Conservation (phyloP, 2,113 vertebrate genomes). For the Candoia aspera region DNA sequence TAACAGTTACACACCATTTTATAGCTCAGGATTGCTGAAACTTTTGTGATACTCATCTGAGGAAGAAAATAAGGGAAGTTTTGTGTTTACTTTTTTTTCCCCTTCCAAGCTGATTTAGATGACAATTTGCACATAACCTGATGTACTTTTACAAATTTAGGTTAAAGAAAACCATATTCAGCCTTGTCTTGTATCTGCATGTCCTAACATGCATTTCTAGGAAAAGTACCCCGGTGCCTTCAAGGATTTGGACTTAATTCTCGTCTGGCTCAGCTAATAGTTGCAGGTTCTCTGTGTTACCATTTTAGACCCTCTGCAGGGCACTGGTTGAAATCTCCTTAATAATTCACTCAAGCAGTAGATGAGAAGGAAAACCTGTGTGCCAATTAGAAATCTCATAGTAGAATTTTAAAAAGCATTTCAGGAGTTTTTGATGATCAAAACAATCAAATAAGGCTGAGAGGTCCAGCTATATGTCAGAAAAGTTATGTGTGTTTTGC, state of each 20-base stretch:
- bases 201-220: neutral
- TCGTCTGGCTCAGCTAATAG: neutral
- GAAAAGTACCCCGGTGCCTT: neutral
- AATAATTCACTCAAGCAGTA: neutral
- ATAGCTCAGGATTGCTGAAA: constrained; percentile 42
- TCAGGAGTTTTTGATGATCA: neutral
- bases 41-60: constrained; percentile 45
- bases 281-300: neutral
- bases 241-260: neutral
- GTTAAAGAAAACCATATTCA: neutral
- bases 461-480: neutral
- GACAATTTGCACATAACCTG: neutral
- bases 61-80: neutral
- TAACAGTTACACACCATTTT: constrained; percentile 44
- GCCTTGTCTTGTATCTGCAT: neutral
- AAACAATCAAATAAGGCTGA: neutral
- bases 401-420: neutral
- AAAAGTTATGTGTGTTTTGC: neutral
- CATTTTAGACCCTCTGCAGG: neutral
- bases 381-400: neutral
- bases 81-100: neutral
- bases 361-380: neutral
- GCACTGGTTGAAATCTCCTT: neutral
- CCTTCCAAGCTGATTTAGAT: neutral
- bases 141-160: neutral